These are phyloP conservation scores for Fragum fragum DNA, from an alignment of 2,888 invertebrate species.

Conservation along the genomic window DNA sequence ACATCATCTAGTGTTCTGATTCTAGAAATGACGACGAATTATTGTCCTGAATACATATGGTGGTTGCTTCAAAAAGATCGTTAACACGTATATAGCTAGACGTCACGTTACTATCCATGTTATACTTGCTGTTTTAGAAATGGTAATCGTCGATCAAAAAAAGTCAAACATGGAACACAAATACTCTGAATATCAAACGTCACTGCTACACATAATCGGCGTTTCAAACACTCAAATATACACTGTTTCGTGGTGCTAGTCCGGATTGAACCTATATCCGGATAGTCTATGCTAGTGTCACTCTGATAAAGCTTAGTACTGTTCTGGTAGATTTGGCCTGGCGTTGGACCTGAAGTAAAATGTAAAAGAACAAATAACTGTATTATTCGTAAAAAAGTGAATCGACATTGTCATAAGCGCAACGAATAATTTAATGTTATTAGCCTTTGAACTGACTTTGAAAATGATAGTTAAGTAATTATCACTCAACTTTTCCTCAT, in stretches of 20 bases:
- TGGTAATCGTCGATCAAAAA: background rate
- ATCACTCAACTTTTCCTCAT: too few relatives aligned
- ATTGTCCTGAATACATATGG: too few relatives aligned
- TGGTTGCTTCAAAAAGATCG: too few relatives aligned
- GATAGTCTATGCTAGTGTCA: background rate
- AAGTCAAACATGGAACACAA: background rate
- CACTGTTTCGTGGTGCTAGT: background rate
- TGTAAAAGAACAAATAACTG: background rate
- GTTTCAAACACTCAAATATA: background rate
- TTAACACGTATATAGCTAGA: too few relatives aligned
- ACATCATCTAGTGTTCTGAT: too few relatives aligned
- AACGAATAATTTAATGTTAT: too few relatives aligned
- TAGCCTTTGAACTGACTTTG: too few relatives aligned
- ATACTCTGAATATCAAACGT: background rate
- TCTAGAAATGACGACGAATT: too few relatives aligned
- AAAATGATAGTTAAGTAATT: too few relatives aligned
- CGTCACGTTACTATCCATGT: background rate
- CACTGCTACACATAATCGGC: background rate
- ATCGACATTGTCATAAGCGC: too few relatives aligned
- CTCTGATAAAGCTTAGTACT: background rate
- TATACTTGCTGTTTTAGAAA: background rate
- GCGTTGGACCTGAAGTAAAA: background rate
- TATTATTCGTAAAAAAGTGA: too few relatives aligned
- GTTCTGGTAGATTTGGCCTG: background rate
- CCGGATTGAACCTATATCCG: background rate